Evolutionary conservation across 1,140 invertebrate species (phyloP).

Genomic region (Eupeodes corollae): DNA sequence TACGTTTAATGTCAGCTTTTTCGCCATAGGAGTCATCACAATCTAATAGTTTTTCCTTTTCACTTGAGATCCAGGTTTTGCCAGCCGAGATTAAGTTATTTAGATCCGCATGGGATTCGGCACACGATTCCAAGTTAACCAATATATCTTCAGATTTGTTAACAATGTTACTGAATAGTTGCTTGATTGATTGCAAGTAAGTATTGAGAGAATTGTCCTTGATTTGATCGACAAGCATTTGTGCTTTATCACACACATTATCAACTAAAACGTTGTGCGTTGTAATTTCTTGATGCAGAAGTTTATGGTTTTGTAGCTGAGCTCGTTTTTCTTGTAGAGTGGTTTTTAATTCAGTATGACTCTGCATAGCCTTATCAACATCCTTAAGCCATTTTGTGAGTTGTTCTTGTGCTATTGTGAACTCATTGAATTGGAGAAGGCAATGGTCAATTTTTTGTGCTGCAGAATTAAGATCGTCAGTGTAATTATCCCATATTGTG

Average conservation of each 20-base stretch:
- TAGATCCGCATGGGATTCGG: constrained; percentile 72
- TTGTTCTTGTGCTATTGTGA: constrained; percentile 78
- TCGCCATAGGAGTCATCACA: constrained; percentile 71
- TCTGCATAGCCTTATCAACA: constrained; percentile 81
- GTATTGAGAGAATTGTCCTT: constrained; percentile 75
- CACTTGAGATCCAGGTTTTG: constrained; percentile 66
- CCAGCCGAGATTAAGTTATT: constrained; percentile 59
- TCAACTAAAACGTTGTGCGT: constrained; percentile 83
- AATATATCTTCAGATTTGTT: constrained; percentile 75
- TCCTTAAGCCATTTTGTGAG: constrained; percentile 85
- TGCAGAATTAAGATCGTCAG: constrained; percentile 66
- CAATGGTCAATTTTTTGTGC: constrained; percentile 78
- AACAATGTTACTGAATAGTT: constrained; percentile 79
- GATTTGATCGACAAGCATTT: constrained; percentile 78
- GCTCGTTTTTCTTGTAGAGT: constrained; percentile 89
- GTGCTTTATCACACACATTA: constrained; percentile 83
- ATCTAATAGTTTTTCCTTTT: constrained; percentile 62
- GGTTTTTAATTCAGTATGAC: constrained; percentile 80
- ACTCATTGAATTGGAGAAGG: constrained; percentile 78
- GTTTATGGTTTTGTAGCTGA: constrained; percentile 86
- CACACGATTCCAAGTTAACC: constrained; percentile 72
- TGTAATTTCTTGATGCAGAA: constrained; percentile 91
- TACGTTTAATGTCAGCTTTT: constrained; percentile 62
- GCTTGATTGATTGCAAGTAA: constrained; percentile 79
- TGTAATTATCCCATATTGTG: constrained; percentile 76